Evolutionary conservation across 2,113 vertebrate genomes (phyloP), one percentile per base, ranked within the genome.

Genomic region (Rhipidura dahli): DNA sequence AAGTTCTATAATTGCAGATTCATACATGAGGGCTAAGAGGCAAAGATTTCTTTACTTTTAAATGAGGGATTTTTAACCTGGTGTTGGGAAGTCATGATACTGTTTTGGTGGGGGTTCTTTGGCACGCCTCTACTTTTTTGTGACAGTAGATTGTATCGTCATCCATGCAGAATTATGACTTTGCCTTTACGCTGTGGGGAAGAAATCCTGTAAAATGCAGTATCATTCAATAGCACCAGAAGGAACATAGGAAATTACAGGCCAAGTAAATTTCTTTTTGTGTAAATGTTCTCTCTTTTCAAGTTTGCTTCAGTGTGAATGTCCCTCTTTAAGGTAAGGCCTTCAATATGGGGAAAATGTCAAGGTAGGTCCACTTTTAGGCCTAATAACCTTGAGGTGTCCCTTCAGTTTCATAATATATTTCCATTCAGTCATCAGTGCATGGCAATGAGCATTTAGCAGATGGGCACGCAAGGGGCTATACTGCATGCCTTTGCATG

Each of bases 291-390:
- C 98, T 98, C 97, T 98, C 97, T 98, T 98, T 98, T 98, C 98
- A 98, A 98, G 98, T 98, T 98, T 97, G 98, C 98, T 96, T 98
- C 98, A 98, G 98, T 98, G 98, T 98, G 98, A 98, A 97, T 97
- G 97, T 97, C 98, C 98, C 98, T 98, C 98, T 98, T 97, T 98
- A 98, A 98, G 98, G 98, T 98, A 98, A 98, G 98, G 98, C 97
- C 97, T 97, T 97, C 98, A 98, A 60, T 97, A 90, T 98, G 98
- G 98, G 97, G 96, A 97, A 96, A 98, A 97, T 97, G 72, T 96
- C 95, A 98, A 98, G 98, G 98, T 98, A 98, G 98, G 98, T 98
- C 97, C 95, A 80, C 94, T 97, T 98, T 91, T 97, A 98, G 98
- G 97, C 96, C 97, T 81, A 96, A 96, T 96, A 91, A 97, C 97